Conservation (phyloP, 2,797 vertebrate species). For the Oreochromis grahami region DNA sequence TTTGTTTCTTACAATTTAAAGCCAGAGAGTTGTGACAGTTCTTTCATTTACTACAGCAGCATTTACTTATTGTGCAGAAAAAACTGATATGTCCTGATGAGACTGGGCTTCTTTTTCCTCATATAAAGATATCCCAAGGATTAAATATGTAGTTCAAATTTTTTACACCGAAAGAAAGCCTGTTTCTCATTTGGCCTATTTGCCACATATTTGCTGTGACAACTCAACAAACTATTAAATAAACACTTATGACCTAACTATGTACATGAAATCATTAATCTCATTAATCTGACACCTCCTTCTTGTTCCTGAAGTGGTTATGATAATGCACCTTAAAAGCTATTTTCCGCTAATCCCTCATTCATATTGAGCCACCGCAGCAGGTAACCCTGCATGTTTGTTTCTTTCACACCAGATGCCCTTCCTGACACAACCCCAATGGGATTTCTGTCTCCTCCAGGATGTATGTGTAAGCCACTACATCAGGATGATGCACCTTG, state of each 20-base stretch:
- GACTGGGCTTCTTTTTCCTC: neutral
- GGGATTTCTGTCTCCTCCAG: neutral
- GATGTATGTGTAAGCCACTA: neutral
- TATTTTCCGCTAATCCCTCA: neutral
- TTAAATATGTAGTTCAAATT: neutral
- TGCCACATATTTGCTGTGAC: neutral
- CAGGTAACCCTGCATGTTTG: neutral
- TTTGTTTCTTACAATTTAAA: neutral
- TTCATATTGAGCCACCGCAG: neutral
- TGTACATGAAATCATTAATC: neutral
- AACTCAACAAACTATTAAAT: neutral
- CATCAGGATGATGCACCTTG: neutral
- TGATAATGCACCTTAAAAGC: neutral
- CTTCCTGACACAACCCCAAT: neutral
- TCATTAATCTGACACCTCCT: neutral
- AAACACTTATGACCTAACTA: neutral
- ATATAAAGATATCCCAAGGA: fast-evolving
- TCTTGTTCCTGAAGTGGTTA: neutral
- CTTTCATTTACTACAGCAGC: neutral
- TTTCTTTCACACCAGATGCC: neutral
- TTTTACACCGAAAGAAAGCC: neutral
- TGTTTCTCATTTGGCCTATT: fast-evolving
- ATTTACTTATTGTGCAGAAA: neutral
- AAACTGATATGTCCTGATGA: neutral
- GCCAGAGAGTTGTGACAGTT: neutral